These are phyloP conservation scores for Sisor rabdophorus DNA, from an alignment of 2,113 vertebrate species.

Conservation along the genomic window DNA sequence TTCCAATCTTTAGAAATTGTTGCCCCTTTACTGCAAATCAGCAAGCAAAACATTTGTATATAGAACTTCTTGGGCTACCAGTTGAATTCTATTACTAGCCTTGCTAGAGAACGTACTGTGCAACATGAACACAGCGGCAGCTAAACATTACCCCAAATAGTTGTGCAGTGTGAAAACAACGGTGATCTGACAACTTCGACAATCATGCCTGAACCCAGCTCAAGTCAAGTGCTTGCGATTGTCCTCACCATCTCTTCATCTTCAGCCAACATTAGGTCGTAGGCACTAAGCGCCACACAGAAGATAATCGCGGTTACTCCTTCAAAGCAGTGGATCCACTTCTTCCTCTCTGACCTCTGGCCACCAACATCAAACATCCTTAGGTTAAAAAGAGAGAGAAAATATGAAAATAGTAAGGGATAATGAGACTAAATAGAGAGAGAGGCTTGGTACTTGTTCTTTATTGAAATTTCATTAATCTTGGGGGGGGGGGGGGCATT, in stretches of 20 bases:
- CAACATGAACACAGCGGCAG: no score
- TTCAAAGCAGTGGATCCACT: conserved; percentile 98
- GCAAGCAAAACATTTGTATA: no score
- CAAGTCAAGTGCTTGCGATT: neutral
- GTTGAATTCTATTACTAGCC: no score
- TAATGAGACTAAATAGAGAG: neutral
- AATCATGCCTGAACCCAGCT: no score
- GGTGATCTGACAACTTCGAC: no score
- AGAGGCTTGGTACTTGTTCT: conserved; percentile 10
- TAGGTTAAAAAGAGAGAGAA: conserved; percentile 14
- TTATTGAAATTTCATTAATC: conserved; percentile 58
- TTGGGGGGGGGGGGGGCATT: conserved; percentile 21
- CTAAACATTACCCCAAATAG: no score
- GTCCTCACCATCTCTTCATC: conserved; percentile 96
- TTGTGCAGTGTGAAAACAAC: no score
- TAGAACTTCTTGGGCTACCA: no score
- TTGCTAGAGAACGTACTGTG: no score
- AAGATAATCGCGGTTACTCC: conserved; percentile 98
- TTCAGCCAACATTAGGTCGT: conserved; percentile 95
- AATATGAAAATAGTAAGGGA: neutral
- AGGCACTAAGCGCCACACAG: conserved; percentile 93
- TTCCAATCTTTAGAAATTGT: no score
- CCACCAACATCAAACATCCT: conserved; percentile 97
- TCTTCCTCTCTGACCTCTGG: conserved; percentile 88
- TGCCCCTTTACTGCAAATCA: no score